Base-by-base conservation (phyloP, 2,888 invertebrate species). In the Belgica antarctica region DNA sequence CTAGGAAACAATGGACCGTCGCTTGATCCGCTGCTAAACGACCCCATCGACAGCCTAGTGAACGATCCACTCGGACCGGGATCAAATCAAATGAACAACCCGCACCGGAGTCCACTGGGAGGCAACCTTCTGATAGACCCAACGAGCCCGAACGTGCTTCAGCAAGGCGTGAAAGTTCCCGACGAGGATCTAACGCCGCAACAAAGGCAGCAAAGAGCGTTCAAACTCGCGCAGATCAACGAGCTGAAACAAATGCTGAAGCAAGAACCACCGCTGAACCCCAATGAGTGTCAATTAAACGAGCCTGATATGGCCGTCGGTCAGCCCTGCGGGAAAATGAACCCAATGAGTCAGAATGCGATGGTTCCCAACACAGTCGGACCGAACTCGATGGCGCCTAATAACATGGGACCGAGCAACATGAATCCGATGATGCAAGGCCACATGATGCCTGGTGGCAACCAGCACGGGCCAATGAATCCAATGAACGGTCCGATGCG, bases 111-210 rank as follows among this genome's bases (percentile, higher is more conserved):
- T 1, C 52, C 28, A 7, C 19, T 57, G 22, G 15, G 68, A 77
- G 72, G 73, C 72, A 73, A 78, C 73, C 78, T 78, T 73, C 77
- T 77, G 57, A 75, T 73, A 47, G 73, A 74, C 24, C 74, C 82
- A 65, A 83, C 82, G 73, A 84, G 84, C 76, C 85, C 84, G 72
- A 83, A 82, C 72, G 76, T 83, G 72, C 86, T 86, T 76, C 86
- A 86, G 24, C 86, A 86, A 80, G 87, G 89, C 74, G 92, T 94
- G 61, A 94, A 95, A 85, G 91, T 95, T 76, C 94, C 94, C 74
- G 94, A 94, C 81, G 96, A 96, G 81, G 95, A 96, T 81, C 83
- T 97, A 75, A 97, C 97, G 69, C 96, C 96, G 34, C 94, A 96
- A 78, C 96, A 97, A 79, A 86, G 94, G 70, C 93, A 94, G 73